phyloP scores from a whole-genome alignment of 2,113 vertebrate species.

The Balaeniceps rex region DNA sequence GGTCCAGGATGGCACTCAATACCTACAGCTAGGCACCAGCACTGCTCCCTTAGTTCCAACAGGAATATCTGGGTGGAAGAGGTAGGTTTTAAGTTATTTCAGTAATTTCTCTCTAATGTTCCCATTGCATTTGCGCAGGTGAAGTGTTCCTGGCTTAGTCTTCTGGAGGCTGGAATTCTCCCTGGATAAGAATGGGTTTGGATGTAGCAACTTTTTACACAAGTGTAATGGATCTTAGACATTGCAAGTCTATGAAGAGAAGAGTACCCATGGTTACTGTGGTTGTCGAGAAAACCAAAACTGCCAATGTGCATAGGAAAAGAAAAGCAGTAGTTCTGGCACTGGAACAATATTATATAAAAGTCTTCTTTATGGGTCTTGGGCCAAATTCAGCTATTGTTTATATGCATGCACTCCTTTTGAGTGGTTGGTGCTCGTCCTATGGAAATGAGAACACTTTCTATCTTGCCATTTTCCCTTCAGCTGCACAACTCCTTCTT shows the following conservation, averaged over 20 bases:
- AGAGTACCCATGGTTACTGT: not conserved
- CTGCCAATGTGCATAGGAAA: not conserved
- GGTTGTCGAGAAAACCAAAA: not conserved
- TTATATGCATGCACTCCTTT: not conserved
- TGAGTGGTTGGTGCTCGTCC: not conserved
- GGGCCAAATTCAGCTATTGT: not conserved
- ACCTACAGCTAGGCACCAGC: not conserved
- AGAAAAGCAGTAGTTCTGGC: not conserved
- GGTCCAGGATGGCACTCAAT: not conserved
- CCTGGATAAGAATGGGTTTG: not conserved
- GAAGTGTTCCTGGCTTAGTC: not conserved
- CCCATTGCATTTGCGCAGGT: not conserved
- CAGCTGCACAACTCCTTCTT: not conserved
- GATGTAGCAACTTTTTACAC: not conserved
- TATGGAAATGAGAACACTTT: not conserved
- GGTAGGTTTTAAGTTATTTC: not conserved
- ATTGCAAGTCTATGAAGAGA: not conserved
- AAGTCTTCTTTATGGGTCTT: not conserved
- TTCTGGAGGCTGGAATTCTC: not conserved
- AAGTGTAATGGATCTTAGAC: accelerated
- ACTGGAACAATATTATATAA: not conserved
- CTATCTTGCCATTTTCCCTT: not conserved
- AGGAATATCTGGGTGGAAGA: not conserved
- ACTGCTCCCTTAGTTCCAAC: not conserved
- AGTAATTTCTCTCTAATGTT: not conserved